Evolutionary conservation across 2,888 invertebrate species (phyloP), one percentile per base, ranked within the genome.

Genomic region (Parnassius mnemosyne): DNA sequence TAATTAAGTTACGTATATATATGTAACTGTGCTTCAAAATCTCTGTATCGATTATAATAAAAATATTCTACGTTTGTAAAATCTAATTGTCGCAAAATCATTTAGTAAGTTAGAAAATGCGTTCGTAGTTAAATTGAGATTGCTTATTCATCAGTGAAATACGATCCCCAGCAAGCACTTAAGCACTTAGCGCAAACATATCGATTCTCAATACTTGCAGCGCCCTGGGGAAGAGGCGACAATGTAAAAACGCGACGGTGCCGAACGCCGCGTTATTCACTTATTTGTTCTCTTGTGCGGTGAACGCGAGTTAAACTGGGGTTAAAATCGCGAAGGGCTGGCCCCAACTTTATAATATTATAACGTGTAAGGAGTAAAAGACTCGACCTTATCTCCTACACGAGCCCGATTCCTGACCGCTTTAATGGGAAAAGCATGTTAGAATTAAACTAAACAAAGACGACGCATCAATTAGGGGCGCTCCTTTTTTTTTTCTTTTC

Each of bases 341-440:
- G 76, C 75, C 81, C 79, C 79, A 70, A 74, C 80, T 77, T 85
- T 82, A 86, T 89, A 85, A 89, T 89, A 90, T 89, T 86, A 89
- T 90, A 89, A 88, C 88, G 80, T 87, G 88, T 89, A 86, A 88
- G 82, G 87, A 87, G 90, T 89, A 88, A 89, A 87, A 88, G 89
- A 87, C 83, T 83, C 88, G 78, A 82, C 84, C 85, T 89, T 90
- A 91, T 90, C 90, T 89, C 77, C 75, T 75, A 85, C 81, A 84
- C 84, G 80, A 77, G 77, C 80, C 80, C 85, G 87, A 89, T 87
- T 89, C 85, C 89, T 89, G 89, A 87, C 89, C 89, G 89, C 85
- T 90, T 90, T 92, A 92, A 92, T 92, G 92, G 92, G 89, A 89
- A 91, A 92, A 92, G 83, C 92, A 90, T 92, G 92, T 92, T 89